phyloP scores from a whole-genome alignment of 1,140 invertebrate species.

The Antheraea mylitta region DNA sequence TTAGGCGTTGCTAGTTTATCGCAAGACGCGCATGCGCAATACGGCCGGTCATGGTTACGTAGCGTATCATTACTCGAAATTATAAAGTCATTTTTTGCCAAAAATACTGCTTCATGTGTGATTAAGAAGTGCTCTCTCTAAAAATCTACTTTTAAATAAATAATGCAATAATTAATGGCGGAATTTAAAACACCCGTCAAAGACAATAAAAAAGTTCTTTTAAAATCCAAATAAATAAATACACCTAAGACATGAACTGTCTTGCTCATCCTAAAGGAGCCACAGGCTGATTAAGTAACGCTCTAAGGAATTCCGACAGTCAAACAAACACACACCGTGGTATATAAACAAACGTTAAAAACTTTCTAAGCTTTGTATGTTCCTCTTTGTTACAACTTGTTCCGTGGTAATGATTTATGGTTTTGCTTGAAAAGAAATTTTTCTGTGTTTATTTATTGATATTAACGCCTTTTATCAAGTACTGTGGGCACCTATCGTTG shows the following conservation, averaged over 20 bases:
- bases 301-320: background rate
- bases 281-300: background rate
- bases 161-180: too few relatives aligned
- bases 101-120: too few relatives aligned
- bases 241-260: background rate
- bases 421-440: background rate
- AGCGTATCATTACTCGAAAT: too few relatives aligned
- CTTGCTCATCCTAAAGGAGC: background rate
- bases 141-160: too few relatives aligned
- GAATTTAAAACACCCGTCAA: too few relatives aligned
- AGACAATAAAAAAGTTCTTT: too few relatives aligned
- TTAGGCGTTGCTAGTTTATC: too few relatives aligned
- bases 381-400: background rate
- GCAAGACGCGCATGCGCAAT: too few relatives aligned
- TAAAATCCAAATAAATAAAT: too few relatives aligned
- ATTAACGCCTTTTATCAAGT: background rate
- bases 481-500: background rate
- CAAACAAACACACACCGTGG: background rate
- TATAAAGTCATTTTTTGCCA: too few relatives aligned
- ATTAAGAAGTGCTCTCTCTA: too few relatives aligned
- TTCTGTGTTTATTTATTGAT: background rate
- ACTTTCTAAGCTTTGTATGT: slow-evolving; percentile 1
- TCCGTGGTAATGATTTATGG: background rate
- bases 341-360: background rate
- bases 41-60: too few relatives aligned